phyloP scores from a whole-genome alignment of 2,113 vertebrate species.

The Oryzias curvinotus region DNA sequence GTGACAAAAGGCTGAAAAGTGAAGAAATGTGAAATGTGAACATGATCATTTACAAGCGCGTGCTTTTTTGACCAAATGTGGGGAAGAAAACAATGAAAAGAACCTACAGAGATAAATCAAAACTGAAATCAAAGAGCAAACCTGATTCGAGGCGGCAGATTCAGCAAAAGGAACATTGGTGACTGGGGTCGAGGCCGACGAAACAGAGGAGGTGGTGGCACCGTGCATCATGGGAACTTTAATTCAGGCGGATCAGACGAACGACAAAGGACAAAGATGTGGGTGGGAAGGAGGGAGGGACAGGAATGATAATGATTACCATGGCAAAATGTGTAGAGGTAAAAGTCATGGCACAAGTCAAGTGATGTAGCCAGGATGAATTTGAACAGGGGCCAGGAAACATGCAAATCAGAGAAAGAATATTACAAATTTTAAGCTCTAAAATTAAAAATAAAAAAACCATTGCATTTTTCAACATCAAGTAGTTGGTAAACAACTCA shows the following conservation, averaged over 20 bases:
- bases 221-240: constrained; percentile 99
- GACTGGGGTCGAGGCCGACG: constrained; percentile 94
- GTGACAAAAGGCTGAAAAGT: constrained; percentile 23
- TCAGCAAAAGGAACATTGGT: constrained; percentile 96
- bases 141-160: constrained; percentile 95
- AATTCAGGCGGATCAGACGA: constrained; percentile 83
- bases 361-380: constrained; percentile 86
- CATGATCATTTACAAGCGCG: constrained; percentile 25
- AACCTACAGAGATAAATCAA: constrained; percentile 54
- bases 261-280: constrained; percentile 87
- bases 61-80: constrained; percentile 40
- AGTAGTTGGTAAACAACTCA: constrained; percentile 65
- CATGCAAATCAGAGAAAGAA: constrained; percentile 77
- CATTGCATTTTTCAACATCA: constrained; percentile 32
- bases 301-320: constrained; percentile 88
- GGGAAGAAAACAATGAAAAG: constrained; percentile 46
- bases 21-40: constrained; percentile 50
- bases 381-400: constrained; percentile 74
- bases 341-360: constrained; percentile 88
- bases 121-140: constrained; percentile 92
- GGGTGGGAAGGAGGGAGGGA: constrained; percentile 82
- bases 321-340: constrained; percentile 85
- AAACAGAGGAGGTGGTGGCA: constrained; percentile 95
- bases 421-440: constrained; percentile 42
- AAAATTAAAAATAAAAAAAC: constrained; percentile 52